Conservation (phyloP, 2,888 invertebrate genomes). For the Noctua fimbriata region DNA sequence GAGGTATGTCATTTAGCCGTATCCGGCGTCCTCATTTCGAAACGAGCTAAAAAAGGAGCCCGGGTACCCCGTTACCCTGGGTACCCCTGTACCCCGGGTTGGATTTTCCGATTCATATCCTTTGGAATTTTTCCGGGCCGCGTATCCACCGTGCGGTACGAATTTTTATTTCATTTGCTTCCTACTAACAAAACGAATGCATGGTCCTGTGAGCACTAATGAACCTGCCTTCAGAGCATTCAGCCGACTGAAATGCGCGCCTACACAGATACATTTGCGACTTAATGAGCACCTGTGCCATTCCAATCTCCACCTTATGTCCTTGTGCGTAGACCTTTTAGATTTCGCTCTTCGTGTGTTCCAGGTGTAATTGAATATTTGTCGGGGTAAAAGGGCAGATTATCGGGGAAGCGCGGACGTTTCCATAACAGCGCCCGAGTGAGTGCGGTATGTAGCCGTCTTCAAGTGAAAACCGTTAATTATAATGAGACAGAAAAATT, state of each 20-base stretch:
- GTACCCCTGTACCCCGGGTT: conserved; percentile 37
- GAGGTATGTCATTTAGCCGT: conserved; percentile 64
- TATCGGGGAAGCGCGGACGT: conserved; percentile 70
- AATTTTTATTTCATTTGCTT: conserved; percentile 76
- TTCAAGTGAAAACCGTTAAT: conserved; percentile 62
- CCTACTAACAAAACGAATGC: conserved; percentile 75
- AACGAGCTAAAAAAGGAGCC: conserved; percentile 64
- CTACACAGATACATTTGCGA: conserved; percentile 68
- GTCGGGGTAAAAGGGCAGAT: conserved; percentile 71
- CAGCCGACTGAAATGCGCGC: conserved; percentile 70
- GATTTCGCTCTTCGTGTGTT: conserved; percentile 41
- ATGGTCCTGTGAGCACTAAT: conserved; percentile 80
- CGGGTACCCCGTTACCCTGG: conserved; percentile 42
- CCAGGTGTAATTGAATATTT: conserved; percentile 57
- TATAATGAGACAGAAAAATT: conserved; percentile 58
- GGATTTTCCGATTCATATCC: conserved; percentile 76
- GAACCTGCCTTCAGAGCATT: conserved; percentile 80
- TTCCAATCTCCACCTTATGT: conserved; percentile 70
- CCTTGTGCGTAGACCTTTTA: conserved; percentile 55
- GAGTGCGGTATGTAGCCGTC: conserved; percentile 58
- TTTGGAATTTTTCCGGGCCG: conserved; percentile 68
- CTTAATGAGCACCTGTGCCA: conserved; percentile 61
- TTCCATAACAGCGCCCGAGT: conserved; percentile 70
- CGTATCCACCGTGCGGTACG: conserved; percentile 64
- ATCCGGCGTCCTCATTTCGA: conserved; percentile 57